Percentiles rank a stretch among this genome's conserved stretches.
Conservation (phyloP, 92 coral and sea anemone genomes). For the Epizoanthus fatuus region DNA sequence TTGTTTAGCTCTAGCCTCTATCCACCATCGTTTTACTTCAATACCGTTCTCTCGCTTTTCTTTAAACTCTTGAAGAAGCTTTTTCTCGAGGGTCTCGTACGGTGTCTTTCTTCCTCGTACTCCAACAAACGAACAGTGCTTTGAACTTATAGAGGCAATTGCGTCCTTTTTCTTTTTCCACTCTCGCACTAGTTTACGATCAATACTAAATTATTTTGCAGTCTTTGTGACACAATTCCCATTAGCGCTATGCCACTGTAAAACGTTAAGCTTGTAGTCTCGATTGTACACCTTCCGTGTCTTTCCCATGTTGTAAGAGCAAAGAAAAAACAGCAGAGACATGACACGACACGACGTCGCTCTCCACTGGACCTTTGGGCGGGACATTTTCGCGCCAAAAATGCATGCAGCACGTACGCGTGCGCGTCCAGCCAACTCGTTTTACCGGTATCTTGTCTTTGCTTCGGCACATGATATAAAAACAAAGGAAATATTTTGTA, state of each 20-base stretch:
- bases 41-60: conserved; percentile 3
- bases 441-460: no score
- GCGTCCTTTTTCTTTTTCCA: conserved; percentile 16
- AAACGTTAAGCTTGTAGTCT: conserved; percentile 31
- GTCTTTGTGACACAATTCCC: conserved; percentile 11
- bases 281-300: not conserved
- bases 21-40: conserved; percentile 24
- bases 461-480: no score
- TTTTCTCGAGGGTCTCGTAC: conserved; percentile 10
- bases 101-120: conserved; percentile 2
- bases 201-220: conserved; percentile 24
- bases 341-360: not conserved
- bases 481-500: no score
- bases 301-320: not conserved
- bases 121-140: conserved; percentile 26
- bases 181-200: conserved; percentile 37
- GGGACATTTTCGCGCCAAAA: conserved; percentile 8
- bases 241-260: conserved; percentile 19
- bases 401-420: not conserved
- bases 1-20: conserved; percentile 25
- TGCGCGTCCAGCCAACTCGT: no score
- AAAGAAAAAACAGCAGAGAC: conserved; percentile 1
- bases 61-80: conserved; percentile 9
- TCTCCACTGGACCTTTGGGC: conserved; percentile 6
- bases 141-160: conserved; percentile 18